Percentiles rank a stretch among this genome's conserved stretches.
Evolutionary conservation across 1,140 invertebrate species (phyloP).

Genomic region (Neocloeon triangulifer): DNA sequence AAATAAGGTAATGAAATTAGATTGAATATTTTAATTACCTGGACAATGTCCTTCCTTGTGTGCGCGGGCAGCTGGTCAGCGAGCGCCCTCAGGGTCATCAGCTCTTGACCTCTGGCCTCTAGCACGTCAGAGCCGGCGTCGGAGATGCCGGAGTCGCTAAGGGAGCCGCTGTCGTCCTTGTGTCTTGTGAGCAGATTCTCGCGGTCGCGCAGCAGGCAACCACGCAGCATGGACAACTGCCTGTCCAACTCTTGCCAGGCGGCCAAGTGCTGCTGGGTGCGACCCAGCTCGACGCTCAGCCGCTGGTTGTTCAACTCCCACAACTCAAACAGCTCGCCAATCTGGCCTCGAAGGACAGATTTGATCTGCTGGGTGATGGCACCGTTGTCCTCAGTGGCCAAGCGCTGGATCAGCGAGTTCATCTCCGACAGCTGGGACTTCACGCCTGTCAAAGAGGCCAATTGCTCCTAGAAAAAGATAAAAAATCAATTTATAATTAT

Average conservation of each 20-base stretch:
- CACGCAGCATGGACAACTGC: constrained; percentile 8
- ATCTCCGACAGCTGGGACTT: constrained; percentile 1
- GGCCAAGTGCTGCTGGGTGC: constrained; percentile 18
- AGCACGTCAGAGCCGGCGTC: constrained; percentile 54
- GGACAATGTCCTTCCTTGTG: constrained; percentile 31
- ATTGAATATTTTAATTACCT: constrained; percentile 23
- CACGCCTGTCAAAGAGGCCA: too few species aligned
- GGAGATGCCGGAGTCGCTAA: constrained; percentile 51
- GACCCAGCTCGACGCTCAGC: constrained; percentile 24
- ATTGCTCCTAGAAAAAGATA: neutral
- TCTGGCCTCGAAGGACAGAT: constrained; percentile 5
- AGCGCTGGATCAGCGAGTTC: neutral
- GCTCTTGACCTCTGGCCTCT: constrained; percentile 44
- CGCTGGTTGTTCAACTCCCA: constrained; percentile 44
- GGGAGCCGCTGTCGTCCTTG: constrained; percentile 25
- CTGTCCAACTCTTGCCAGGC: constrained; percentile 23
- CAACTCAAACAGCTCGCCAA: constrained; percentile 32
- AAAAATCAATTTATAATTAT: constrained; percentile 9
- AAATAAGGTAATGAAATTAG: too few species aligned
- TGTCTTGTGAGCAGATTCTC: constrained; percentile 8
- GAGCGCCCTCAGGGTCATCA: constrained; percentile 36
- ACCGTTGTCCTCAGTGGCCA: neutral
- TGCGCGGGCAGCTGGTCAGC: constrained; percentile 40
- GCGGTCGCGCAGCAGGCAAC: neutral
- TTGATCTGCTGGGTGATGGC: constrained; percentile 1